Conservation (phyloP, 2,888 invertebrate species). For the Pseudoips prasinana region DNA sequence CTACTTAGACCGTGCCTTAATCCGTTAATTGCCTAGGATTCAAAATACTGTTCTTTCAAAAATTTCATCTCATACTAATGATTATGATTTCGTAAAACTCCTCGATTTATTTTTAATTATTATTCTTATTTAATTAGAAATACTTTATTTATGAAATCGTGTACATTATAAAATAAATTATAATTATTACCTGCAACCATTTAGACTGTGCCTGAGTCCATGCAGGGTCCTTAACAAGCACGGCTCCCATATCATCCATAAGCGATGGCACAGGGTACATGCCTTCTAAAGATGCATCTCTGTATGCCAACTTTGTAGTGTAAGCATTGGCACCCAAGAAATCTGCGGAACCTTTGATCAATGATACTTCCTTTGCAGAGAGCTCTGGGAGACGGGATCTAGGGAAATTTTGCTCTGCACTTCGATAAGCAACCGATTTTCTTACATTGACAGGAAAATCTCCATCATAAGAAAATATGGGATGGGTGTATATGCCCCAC, state of each 20-base stretch:
- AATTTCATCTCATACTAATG: too few relatives aligned
- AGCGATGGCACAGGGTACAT: conserved; percentile 61
- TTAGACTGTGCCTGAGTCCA: conserved; percentile 52
- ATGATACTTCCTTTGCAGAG: conserved; percentile 77
- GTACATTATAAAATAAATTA: too few relatives aligned
- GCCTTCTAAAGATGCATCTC: conserved; percentile 57
- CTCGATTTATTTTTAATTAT: too few relatives aligned
- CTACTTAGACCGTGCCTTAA: too few relatives aligned
- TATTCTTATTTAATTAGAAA: too few relatives aligned
- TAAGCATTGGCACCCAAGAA: conserved; percentile 86
- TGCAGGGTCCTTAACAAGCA: conserved; percentile 45
- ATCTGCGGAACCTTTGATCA: conserved; percentile 84
- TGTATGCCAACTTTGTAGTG: conserved; percentile 69
- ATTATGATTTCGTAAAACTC: too few relatives aligned
- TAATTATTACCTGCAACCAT: conserved; percentile 65
- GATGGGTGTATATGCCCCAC: conserved; percentile 70
- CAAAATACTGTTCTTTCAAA: too few relatives aligned
- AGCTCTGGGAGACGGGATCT: conserved; percentile 82
- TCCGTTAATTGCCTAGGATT: too few relatives aligned
- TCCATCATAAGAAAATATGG: conserved; percentile 77
- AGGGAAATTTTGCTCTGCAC: conserved; percentile 78
- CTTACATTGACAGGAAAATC: conserved; percentile 84
- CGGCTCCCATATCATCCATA: conserved; percentile 56
- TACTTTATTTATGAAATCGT: too few relatives aligned
- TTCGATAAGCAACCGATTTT: conserved; percentile 75